Base-by-base conservation (phyloP, 2,888 invertebrate genomes). In the Cyclophora albipunctata region DNA sequence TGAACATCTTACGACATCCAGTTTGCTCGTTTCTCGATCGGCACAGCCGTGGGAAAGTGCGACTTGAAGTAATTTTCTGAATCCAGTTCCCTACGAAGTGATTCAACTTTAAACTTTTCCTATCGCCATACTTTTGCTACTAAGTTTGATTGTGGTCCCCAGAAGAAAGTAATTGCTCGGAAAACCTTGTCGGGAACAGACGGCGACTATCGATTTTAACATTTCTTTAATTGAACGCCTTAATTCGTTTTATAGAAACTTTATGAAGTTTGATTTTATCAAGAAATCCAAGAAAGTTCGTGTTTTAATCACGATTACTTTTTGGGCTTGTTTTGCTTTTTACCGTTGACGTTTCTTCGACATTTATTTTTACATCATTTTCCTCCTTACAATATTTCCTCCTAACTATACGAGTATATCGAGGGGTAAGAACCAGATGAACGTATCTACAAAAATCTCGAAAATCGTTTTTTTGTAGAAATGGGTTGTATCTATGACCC, bases 21-120 rank as follows among this genome's bases (percentile, higher is more conserved):
- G 64, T 61, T 57, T 59, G 59, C 59, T 64, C 61, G 60, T 64
- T 59, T 61, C 63, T 64, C 43, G 49, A 57, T 48, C 54, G 60
- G 33, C 48, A 51, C 48, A 48, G 48, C 48, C 66, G 67, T 74
- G 71, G 64, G 71, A 71, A 69, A 58, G 62, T 63, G 45, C 46
- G 42, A 45, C 52, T 34, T 6, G 33, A 5, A 34, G 50, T 52
- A 49, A 53, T 50, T 47, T 45, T 47, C 49, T 45, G 42, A 46
- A 46, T 44, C 42, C 52, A 45, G 42, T 46, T 54, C 48, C 43
- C 47, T 50, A 42, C 5, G 49, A 48, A 52, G 48, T 51, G 52
- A 57, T 54, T 48, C 33, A 52, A 55, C 52, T 55, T 50, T 43
- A 49, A 56, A 59, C 55, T 34, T 59, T 53, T 49, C 48, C 48